Evolutionary conservation across 2,113 vertebrate species (phyloP), one percentile per base, ranked within the genome.

Genomic region (Heterotis niloticus): DNA sequence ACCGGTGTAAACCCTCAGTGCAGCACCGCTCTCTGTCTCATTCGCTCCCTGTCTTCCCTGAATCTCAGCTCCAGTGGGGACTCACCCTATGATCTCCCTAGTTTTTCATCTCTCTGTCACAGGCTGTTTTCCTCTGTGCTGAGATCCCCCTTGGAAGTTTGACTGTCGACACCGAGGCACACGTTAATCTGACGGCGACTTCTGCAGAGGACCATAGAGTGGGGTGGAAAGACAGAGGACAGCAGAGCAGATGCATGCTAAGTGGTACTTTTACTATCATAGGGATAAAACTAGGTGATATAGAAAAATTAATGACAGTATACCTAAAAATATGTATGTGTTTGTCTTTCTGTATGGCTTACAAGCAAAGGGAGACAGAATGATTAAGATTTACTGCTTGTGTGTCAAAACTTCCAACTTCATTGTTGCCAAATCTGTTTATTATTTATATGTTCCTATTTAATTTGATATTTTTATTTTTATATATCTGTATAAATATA

Each of bases 401-500:
- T 73, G n/a, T 34, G 23, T 74, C n/a, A 52, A 28, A 14, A 64
- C 64, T 75, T 80, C 13, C 51, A 60, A 57, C 5, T 62, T 67
- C 78, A n/a, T 59, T 20, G 12, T 74, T 80, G 78, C 78, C 78
- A 80, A 80, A 79, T 73, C 60, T 56, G 24, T 12, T 78, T 20
- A 66, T 80, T 75, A 67, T 65, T 80, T 79, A 64, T 62, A 12
- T 59, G 64, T 80, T 20, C 18, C 34, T 75, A 74, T 80, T 74
- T 80, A 59, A 75, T 65, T 79, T 74, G n/a, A 65, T 74, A 74
- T 74, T 74, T 64, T 79, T 75, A 62, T 64, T 74, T 66, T 56
- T 74, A 74, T 80, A 80, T 62, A 64, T 52, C 68, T 62, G n/a
- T 69, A 71, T n/a, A 64, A 64, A 72, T 72, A 79, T 29, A 59